A percentile compares a stretch with the other conserved stretches of the same genome.
phyloP scores from a whole-genome alignment of 2,113 vertebrate species.

The Varanus salvator region DNA sequence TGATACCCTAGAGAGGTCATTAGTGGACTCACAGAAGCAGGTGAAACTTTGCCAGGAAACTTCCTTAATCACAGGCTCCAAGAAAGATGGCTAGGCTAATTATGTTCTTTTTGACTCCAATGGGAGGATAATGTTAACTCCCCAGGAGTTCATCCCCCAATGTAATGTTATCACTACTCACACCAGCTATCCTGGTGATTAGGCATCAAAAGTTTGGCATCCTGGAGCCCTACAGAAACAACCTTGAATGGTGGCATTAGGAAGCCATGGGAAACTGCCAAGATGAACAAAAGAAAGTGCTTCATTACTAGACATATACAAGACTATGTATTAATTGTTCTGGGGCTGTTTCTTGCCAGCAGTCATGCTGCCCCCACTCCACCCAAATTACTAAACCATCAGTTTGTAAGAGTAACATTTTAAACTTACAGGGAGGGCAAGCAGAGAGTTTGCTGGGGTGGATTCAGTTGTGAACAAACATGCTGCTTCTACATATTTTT shows the following conservation, averaged over 20 bases:
- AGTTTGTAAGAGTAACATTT: not conserved
- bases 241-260: not conserved
- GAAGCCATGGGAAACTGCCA: slow-evolving; percentile 23
- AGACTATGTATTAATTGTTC: not conserved
- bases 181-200: slow-evolving; percentile 4
- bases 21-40: not conserved
- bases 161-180: slow-evolving; percentile 16
- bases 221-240: slow-evolving; percentile 24
- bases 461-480: not conserved
- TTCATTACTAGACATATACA: not conserved
- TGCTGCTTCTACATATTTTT: not conserved
- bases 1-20: not conserved
- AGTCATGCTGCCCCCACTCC: not conserved
- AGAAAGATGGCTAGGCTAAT: slow-evolving; percentile 12
- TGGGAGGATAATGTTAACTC: slow-evolving; percentile 7
- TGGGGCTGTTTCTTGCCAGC: slow-evolving; percentile 23
- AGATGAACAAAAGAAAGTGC: slow-evolving; percentile 30
- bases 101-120: slow-evolving; percentile 23
- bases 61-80: not conserved
- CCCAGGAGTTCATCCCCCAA: not conserved
- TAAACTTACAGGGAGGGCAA: slow-evolving; percentile 1
- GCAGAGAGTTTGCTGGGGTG: slow-evolving; percentile 1
- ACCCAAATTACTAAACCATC: not conserved
- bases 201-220: slow-evolving; percentile 38
- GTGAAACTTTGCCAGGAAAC: slow-evolving; percentile 17